Evolutionary conservation across 2,888 invertebrate species (phyloP), one percentile per base, ranked within the genome.

Genomic region (Dasysyrphus albostriatus): DNA sequence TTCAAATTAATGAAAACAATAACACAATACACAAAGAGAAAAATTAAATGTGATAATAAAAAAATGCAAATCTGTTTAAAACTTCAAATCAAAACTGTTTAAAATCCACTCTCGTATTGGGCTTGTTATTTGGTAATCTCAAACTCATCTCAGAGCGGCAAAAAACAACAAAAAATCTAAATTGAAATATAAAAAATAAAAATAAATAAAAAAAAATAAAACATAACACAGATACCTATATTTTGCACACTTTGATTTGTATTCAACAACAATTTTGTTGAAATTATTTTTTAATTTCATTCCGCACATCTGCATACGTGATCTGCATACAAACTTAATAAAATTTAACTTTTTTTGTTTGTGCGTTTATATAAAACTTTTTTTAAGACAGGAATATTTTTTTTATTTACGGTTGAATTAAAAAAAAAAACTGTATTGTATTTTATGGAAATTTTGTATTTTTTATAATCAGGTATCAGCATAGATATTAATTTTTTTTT

Each of bases 211-310:
- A 24, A 19, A 65, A 37, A 51, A 51, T 1, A 67, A 14, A 67
- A 37, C 54, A 69, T 39, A 54, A 29, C 69, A 69, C 37, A 69
- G n/a, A 69, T 42, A 69, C 39, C 67, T 39, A 69, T 9, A 54
- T 54, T 39, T 39, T 39, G 2, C 7, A 19, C 16, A n/a, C 44
- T 32, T 67, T 54, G 47, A 69, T 69, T 69, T 54, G 69, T 69
- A 69, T 69, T 51, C 84, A 61, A 16, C 49, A 59, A 34, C 76
- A 39, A 58, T n/a, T 24, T 32, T 19, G 54, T 34, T 59, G 59
- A 54, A 59, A 72, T 73, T 54, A 73, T 73, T 84, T 84, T 83
- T 83, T 84, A 80, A 79, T 79, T 16, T 54, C 16, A 29, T 54
- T 54, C 54, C 4, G 14, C 54, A n/a, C 29, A 54, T 54, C 54